Percentiles rank a stretch among this genome's conserved stretches.
Conservation (phyloP, 2,113 vertebrate species). For the Ictalurus furcatus region DNA sequence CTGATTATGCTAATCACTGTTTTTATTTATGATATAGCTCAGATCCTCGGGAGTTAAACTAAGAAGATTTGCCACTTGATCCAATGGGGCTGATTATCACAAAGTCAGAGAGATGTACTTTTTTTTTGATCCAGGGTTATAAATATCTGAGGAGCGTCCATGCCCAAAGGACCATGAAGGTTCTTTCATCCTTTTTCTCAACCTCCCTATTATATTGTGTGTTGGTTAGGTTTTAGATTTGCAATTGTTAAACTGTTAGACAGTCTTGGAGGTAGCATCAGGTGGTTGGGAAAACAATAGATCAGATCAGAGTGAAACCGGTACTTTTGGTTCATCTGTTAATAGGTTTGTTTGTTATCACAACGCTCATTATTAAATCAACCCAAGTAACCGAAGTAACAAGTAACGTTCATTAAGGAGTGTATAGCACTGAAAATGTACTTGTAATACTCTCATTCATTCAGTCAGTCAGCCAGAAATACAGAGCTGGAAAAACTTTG, state of each 20-base stretch:
- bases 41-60: conserved; percentile 1
- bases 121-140: neutral
- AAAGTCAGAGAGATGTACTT: neutral
- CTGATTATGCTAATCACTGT: conserved; percentile 42
- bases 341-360: neutral
- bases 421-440: neutral
- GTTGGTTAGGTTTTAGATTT: neutral
- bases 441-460: neutral
- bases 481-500: neutral
- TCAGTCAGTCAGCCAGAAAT: neutral
- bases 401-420: neutral
- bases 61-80: conserved; percentile 41
- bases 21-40: conserved; percentile 22
- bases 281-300: neutral
- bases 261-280: neutral
- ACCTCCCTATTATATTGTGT: neutral
- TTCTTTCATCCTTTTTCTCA: neutral
- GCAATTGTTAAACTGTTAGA: conserved; percentile 1
- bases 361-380: neutral
- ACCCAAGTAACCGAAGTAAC: neutral
- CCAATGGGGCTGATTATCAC: conserved; percentile 27
- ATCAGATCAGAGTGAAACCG: neutral
- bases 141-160: neutral
- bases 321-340: neutral
- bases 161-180: neutral